phyloP scores from a whole-genome alignment of 2,797 vertebrate species.

The Bothrops alternatus region DNA sequence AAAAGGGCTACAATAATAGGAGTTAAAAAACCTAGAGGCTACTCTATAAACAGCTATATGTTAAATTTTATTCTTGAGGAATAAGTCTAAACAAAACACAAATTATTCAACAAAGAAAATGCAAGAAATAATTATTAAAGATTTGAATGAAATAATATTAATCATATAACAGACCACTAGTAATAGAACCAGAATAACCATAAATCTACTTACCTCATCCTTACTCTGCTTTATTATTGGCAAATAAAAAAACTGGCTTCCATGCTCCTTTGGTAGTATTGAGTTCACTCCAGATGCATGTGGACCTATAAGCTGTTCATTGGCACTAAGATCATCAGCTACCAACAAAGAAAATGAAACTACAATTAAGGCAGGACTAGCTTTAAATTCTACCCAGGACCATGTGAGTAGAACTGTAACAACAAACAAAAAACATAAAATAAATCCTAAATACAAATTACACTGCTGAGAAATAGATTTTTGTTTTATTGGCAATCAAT shows the following conservation, averaged over 20 bases:
- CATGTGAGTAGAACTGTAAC: background rate
- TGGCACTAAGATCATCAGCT: conserved; percentile 95
- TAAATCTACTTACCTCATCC: conserved; percentile 81
- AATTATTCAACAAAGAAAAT: background rate
- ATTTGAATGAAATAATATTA: background rate
- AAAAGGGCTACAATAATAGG: conserved; percentile 15
- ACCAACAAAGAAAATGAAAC: conserved; percentile 36
- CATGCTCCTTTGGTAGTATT: conserved; percentile 96
- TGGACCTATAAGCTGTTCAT: conserved; percentile 87
- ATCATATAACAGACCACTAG: background rate
- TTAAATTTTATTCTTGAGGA: background rate
- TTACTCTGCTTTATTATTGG: conserved; percentile 93
- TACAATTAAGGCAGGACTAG: conserved; percentile 20
- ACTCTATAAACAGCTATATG: background rate
- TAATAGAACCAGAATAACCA: background rate
- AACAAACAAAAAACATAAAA: background rate
- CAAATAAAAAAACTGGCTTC: conserved; percentile 96
- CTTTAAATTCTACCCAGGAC: background rate
- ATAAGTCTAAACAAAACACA: background rate
- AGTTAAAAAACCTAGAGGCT: background rate
- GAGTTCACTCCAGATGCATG: conserved; percentile 93
- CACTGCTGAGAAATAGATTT: background rate
- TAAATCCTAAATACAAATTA: background rate
- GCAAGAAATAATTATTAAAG: background rate
- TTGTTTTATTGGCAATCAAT: background rate